phyloP scores from a whole-genome alignment of 1,140 invertebrate genomes.

The Hyles vespertilio region DNA sequence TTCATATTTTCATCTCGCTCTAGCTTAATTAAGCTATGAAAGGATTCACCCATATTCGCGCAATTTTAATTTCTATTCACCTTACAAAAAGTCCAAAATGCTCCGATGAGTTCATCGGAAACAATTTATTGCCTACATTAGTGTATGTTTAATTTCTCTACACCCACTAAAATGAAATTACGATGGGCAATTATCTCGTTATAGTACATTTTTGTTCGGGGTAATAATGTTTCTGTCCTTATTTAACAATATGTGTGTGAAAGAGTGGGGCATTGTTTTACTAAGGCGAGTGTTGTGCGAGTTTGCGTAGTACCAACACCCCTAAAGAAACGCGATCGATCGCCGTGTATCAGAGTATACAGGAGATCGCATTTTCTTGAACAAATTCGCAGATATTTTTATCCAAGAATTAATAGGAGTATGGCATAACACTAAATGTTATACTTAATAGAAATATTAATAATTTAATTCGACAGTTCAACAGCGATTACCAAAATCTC shows the following conservation, averaged over 20 bases:
- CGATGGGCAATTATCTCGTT: conserved; percentile 3
- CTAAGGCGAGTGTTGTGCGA: conserved; percentile 13
- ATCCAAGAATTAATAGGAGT: background rate
- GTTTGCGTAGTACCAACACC: conserved; percentile 18
- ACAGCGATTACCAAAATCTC: no score
- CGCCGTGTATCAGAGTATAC: conserved; percentile 17
- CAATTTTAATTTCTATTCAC: conserved; percentile 1
- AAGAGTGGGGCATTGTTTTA: background rate
- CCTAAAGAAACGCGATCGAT: conserved; percentile 34
- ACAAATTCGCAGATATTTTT: background rate
- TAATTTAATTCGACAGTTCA: no score
- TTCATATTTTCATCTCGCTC: conserved; percentile 2
- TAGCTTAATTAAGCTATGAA: background rate
- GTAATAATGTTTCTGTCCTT: conserved; percentile 1
- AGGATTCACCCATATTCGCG: background rate
- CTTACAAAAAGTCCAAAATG: background rate
- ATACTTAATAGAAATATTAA: no score
- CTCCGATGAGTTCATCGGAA: background rate
- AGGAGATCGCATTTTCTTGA: conserved; percentile 20
- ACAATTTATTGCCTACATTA: conserved; percentile 4
- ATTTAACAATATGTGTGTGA: background rate
- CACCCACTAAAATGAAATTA: conserved; percentile 24
- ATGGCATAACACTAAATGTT: no score
- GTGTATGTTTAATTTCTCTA: conserved; percentile 39
- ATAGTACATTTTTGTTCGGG: background rate